Conservation (phyloP, 2,113 vertebrate genomes). For the Oplegnathus fasciatus region DNA sequence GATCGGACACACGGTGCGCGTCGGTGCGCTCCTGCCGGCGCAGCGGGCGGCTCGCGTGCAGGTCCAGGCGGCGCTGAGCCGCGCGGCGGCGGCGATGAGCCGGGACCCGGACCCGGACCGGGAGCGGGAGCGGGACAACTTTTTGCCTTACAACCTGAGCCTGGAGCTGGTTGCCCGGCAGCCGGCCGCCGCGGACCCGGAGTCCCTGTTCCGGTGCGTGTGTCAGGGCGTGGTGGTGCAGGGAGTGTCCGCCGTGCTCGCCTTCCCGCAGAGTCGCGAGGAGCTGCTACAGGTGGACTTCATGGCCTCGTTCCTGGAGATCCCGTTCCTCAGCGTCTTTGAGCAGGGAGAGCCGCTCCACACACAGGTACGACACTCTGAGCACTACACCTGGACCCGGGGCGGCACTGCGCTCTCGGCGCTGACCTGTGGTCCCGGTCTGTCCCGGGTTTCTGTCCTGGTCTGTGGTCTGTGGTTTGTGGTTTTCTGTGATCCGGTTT, state of each 20-base stretch:
- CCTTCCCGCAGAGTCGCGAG: constrained; percentile 89
- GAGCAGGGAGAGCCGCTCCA: constrained; percentile 86
- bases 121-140: constrained; percentile 56
- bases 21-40: constrained; percentile 87
- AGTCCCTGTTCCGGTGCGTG: constrained; percentile 87
- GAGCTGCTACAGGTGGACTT: constrained; percentile 92
- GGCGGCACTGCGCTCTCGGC: neutral
- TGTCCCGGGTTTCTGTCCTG: neutral
- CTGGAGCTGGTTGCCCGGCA: constrained; percentile 85
- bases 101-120: neutral
- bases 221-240: constrained; percentile 87
- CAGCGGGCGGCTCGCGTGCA: constrained; percentile 75
- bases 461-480: neutral
- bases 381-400: neutral
- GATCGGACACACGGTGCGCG: constrained; percentile 86
- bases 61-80: constrained; percentile 82
- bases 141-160: constrained; percentile 88
- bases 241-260: constrained; percentile 89
- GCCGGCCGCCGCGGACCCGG: constrained; percentile 84
- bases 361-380: constrained; percentile 83
- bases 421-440: neutral
- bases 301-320: constrained; percentile 87
- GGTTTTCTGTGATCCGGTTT: constrained; percentile 24
- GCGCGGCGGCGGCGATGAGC: constrained; percentile 71
- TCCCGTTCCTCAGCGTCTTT: constrained; percentile 90